phyloP scores from a whole-genome alignment of 2,797 vertebrate species.

The Gastrophryne carolinensis region DNA sequence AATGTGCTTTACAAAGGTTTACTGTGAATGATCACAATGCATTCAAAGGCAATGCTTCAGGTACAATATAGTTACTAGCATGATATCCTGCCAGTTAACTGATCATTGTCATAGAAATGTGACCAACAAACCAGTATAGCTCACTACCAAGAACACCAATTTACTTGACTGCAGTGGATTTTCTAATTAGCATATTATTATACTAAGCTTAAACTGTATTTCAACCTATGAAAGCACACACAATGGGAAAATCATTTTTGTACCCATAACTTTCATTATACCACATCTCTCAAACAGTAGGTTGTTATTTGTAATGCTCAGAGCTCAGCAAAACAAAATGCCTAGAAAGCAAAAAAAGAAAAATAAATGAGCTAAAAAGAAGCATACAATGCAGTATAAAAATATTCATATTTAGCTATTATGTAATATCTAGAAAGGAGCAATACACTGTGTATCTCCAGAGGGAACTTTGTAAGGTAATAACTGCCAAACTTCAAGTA shows the following conservation, averaged over 20 bases:
- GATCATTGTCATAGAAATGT: neutral
- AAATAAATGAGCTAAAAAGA: neutral
- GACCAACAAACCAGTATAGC: neutral
- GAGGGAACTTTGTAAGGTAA: neutral
- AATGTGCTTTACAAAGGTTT: conserved; percentile 39
- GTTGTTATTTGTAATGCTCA: neutral
- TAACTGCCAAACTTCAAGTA: neutral
- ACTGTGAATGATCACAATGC: conserved; percentile 28
- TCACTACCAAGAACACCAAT: neutral
- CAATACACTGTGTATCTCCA: neutral
- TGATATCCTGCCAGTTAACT: neutral
- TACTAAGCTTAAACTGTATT: neutral
- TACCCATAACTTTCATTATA: neutral
- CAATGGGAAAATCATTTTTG: neutral
- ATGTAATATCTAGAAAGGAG: neutral
- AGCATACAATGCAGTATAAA: neutral
- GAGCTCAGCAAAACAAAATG: neutral
- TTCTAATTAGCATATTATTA: neutral
- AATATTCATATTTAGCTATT: neutral
- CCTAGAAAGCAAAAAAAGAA: neutral
- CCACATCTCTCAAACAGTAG: neutral
- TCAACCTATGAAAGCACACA: neutral
- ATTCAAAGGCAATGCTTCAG: conserved; percentile 22
- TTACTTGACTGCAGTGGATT: neutral
- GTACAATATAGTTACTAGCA: neutral